Evolutionary conservation across 2,888 invertebrate species (phyloP), one percentile per base, ranked within the genome.

Genomic region (Corbicula japonica): DNA sequence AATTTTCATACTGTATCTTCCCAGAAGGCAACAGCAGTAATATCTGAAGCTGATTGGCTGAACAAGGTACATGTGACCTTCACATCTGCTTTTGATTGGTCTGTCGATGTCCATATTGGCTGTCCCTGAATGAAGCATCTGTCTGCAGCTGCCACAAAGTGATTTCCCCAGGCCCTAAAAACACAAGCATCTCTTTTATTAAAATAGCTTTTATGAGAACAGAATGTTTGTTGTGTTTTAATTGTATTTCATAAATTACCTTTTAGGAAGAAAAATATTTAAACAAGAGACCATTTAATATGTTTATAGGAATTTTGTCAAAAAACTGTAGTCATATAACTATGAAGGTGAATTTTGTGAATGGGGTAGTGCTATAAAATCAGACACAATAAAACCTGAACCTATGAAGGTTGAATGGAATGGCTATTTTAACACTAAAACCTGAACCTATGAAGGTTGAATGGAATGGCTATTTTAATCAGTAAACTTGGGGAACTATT

Each of bases 21-120:
- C 83, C 83, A 83, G 46, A 82, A 66, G 46, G 84, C 84, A 28
- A 84, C 82, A 66, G 80, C 80, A 58, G 69, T 82, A 10, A 82
- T 73, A 23, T 84, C 65, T 28, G 76, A 35, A 0, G 80, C 66
- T 62, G 76, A 70, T 46, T 84, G 77, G 50, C 73, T 81, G 56
- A 56, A 77, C 26, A 84, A 58, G 5, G 75, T 74, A 30, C 69
- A 66, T 41, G 56, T 38, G 8, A 70, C 52, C 30, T 62, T 65
- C 10, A 58, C 41, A n/a, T 63, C 41, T 3, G 44, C 10, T 38
- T 76, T 65, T 34, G 44, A 35, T 32, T 61, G 62, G 30, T 66
- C 38, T 12, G 21, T 32, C 0, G 72, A 62, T 54, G 32, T 76
- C 84, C 84, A 84, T 21, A 84, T 44, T 18, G 84, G 82, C 56